These are phyloP conservation scores for Phenacoccus solenopsis DNA, from an alignment of 1,140 invertebrate species.

Conservation along the genomic window DNA sequence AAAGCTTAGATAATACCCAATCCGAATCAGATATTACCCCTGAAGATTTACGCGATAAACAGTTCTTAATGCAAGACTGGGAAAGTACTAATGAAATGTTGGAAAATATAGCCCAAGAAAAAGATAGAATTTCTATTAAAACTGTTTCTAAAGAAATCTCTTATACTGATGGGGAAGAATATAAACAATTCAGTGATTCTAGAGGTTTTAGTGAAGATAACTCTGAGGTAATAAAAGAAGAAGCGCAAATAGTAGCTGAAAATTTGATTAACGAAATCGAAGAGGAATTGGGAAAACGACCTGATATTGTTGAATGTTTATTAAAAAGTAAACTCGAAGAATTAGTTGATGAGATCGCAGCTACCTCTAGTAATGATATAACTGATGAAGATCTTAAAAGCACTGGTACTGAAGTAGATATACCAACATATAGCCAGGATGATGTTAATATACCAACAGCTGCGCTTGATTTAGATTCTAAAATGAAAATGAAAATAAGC, in stretches of 20 bases:
- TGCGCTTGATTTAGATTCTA: no score
- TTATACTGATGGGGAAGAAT: background rate
- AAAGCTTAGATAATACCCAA: conserved; percentile 38
- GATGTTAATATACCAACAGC: background rate
- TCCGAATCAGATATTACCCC: conserved; percentile 41
- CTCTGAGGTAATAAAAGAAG: conserved; percentile 26
- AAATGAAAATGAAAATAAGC: conserved; percentile 1
- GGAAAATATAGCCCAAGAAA: background rate
- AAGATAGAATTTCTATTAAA: background rate
- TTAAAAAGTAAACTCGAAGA: conserved; percentile 36
- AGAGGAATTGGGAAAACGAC: conserved; percentile 20
- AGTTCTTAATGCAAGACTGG: conserved; percentile 22
- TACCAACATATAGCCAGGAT: background rate
- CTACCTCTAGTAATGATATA: conserved; percentile 48
- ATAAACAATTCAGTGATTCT: background rate
- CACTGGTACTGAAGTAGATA: conserved; percentile 39
- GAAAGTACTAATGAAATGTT: background rate
- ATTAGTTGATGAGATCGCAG: conserved; percentile 38
- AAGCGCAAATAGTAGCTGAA: conserved; percentile 29
- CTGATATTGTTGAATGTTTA: conserved; percentile 36
- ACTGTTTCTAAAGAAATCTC: background rate
- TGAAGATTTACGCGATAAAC: conserved; percentile 33
- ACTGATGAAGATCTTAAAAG: conserved; percentile 51
- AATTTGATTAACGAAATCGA: conserved; percentile 22
- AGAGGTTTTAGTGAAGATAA: conserved; percentile 20